Conservation (phyloP, 2,888 invertebrate species). For the Petrolisthes cinctipes region DNA sequence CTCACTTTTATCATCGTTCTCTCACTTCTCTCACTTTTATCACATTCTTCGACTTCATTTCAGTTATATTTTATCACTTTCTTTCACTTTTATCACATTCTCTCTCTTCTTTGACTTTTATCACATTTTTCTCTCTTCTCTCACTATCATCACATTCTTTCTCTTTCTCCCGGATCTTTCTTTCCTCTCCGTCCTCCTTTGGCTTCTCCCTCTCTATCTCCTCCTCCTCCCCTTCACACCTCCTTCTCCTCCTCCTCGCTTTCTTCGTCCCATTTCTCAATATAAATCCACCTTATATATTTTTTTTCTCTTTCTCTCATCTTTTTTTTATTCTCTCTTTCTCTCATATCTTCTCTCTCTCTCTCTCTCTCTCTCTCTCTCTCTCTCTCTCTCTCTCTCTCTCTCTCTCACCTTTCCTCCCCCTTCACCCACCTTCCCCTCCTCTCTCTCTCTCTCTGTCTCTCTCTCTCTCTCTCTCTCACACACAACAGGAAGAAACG, state of each 20-base stretch:
- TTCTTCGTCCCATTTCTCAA: too few species aligned
- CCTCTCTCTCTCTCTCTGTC: background rate
- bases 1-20: too few species aligned
- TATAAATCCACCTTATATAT: background rate
- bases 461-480: background rate
- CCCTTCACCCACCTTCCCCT: background rate
- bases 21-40: too few species aligned
- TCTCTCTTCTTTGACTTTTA: background rate
- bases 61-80: background rate
- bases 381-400: background rate
- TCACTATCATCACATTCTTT: background rate
- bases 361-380: background rate
- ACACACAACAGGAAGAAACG: constrained; percentile 10
- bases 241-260: too few species aligned
- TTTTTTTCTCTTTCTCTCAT: background rate
- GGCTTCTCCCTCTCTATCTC: background rate
- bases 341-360: background rate
- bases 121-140: background rate
- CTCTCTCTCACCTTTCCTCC: background rate
- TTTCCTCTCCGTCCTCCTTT: background rate
- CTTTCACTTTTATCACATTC: background rate
- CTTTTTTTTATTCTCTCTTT: background rate
- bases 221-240: background rate
- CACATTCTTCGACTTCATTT: too few species aligned
- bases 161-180: background rate